Evolutionary conservation across 2,888 invertebrate genomes (phyloP), one percentile per base, ranked within the genome.

Genomic region (Drosophila kanekoi): DNA sequence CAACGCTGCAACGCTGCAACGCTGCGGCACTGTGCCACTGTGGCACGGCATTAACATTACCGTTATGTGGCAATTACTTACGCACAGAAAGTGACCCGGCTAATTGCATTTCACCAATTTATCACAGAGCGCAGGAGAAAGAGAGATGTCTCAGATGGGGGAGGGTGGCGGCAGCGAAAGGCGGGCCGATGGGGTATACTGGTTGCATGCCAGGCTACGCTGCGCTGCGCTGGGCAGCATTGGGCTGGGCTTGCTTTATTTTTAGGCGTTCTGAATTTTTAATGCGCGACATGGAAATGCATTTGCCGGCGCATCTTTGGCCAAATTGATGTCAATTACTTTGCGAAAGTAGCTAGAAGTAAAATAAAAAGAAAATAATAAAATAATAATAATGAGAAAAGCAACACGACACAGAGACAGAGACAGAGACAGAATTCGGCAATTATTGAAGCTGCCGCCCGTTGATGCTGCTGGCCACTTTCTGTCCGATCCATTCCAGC

Each of bases 31-130:
- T 28, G 28, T 28, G 53, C 11, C 33, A 32, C 37, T 40, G 23
- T 13, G 32, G 41, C 16, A 37, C 63, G 38, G 52, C 44, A 44
- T 63, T 58, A 47, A 23, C 35, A 38, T 51, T 54, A 60, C 69
- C 70, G 67, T 70, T 70, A 61, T 61, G 20, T 38, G 69, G 67
- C 60, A 67, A 70, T 70, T 70, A 70, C 60, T 45, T 54, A 68
- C 65, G 54, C 56, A 43, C 52, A 63, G 52, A 45, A 75, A 64
- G 61, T 60, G 67, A 60, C 56, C 65, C 57, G 62, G 58, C 77
- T 79, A 79, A 89, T 79, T 78, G 78, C 85, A 77, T 79, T 77
- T 76, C 71, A 72, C 64, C 78, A 74, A 89, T 84, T 82, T 81
- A 82, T 82, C 81, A 63, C 37, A 11, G 11, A 14, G 11, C 18